phyloP scores from a whole-genome alignment of 2,888 invertebrate genomes.

The Rhogogaster chlorosoma region DNA sequence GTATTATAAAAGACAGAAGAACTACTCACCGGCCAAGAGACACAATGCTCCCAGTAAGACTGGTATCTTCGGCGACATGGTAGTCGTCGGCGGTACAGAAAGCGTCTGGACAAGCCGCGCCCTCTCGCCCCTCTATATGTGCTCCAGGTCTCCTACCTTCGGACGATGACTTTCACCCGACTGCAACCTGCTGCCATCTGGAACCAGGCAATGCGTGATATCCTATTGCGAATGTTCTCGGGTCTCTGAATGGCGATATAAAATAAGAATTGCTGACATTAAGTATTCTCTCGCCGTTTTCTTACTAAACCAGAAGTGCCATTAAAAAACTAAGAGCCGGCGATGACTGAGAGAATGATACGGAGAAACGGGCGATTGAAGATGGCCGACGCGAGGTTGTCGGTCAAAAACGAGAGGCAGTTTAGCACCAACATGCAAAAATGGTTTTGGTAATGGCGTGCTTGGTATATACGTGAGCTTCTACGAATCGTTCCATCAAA shows the following conservation, averaged over 20 bases:
- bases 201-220: neutral
- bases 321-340: neutral
- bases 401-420: neutral
- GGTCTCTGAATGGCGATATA: neutral
- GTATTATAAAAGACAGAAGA: neutral
- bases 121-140: constrained; percentile 78
- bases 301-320: neutral
- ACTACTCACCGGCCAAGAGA: constrained; percentile 73
- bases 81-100: constrained; percentile 72
- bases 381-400: neutral
- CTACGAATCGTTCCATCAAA: constrained; percentile 18
- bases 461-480: constrained; percentile 20
- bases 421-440: neutral
- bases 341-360: neutral
- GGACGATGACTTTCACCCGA: constrained; percentile 74
- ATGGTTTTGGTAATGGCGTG: constrained; percentile 3
- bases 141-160: constrained; percentile 73
- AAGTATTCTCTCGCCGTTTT: constrained; percentile 11
- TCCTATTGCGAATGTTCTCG: neutral
- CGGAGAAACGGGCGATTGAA: neutral
- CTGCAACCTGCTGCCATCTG: constrained; percentile 73
- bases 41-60: constrained; percentile 71
- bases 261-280: neutral
- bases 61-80: constrained; percentile 74
- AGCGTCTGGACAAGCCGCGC: constrained; percentile 78